A percentile compares a stretch with the other conserved stretches of the same genome.
Evolutionary conservation across 2,888 invertebrate species (phyloP).

Genomic region (Branchellion lobata): DNA sequence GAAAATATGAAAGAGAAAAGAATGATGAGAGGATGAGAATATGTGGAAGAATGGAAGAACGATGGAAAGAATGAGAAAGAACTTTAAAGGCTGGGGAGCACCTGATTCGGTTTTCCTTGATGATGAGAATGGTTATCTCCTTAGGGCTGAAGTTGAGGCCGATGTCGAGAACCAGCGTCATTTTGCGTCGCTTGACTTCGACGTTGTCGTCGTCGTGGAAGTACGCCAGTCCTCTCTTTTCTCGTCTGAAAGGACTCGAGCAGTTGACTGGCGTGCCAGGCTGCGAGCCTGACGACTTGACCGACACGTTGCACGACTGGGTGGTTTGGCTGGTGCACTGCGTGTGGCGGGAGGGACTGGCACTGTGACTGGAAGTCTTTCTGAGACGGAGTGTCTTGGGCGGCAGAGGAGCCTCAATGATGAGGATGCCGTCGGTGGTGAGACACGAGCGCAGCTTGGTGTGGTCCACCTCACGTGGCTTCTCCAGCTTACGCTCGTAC

Average conservation of each 20-base stretch:
- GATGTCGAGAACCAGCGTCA: conserved; percentile 45
- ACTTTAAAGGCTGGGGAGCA: no score
- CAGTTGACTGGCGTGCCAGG: conserved; percentile 30
- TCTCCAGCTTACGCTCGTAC: conserved; percentile 50
- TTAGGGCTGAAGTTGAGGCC: conserved; percentile 46
- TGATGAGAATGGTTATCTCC: conserved; percentile 52
- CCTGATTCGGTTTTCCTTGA: conserved; percentile 52
- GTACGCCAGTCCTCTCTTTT: conserved; percentile 36
- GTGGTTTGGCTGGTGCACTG: conserved; percentile 34
- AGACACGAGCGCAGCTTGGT: conserved; percentile 50
- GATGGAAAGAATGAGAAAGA: no score
- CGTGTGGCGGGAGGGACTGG: conserved; percentile 51
- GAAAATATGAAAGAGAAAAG: neutral
- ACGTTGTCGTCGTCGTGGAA: conserved; percentile 44
- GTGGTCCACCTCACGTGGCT: conserved; percentile 50
- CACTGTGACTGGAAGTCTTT: conserved; percentile 43
- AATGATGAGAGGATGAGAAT: neutral
- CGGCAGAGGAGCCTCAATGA: conserved; percentile 52
- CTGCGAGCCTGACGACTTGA: conserved; percentile 47
- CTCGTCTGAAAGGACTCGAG: conserved; percentile 32
- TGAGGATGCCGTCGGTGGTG: conserved; percentile 51
- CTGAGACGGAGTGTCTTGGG: conserved; percentile 49
- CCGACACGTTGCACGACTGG: conserved; percentile 40
- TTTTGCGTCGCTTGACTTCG: conserved; percentile 33
- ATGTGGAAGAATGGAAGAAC: neutral